Percentiles rank a stretch among this genome's conserved stretches.
Conservation (phyloP, 2,888 invertebrate species). For the Diloba caeruleocephala region DNA sequence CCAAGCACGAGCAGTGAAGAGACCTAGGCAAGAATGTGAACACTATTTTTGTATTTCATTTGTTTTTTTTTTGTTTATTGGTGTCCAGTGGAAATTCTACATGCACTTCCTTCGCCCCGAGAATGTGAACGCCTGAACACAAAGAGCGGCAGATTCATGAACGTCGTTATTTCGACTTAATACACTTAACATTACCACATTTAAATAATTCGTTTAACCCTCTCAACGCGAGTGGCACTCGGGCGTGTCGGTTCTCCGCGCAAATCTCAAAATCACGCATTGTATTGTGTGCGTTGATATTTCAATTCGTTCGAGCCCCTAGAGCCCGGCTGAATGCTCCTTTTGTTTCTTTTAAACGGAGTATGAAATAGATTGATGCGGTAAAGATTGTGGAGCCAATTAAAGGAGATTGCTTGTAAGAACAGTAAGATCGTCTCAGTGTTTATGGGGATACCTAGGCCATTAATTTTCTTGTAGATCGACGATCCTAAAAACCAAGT, state of each 20-base stretch:
- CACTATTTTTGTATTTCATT: too few relatives aligned
- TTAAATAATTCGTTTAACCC: slow-evolving; percentile 65
- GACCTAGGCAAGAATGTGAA: background rate
- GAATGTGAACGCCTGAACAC: slow-evolving; percentile 20
- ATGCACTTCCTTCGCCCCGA: too few relatives aligned
- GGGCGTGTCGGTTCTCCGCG: slow-evolving; percentile 43
- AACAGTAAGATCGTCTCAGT: background rate
- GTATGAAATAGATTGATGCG: slow-evolving; percentile 61
- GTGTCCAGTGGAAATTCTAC: too few relatives aligned
- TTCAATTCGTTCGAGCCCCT: slow-evolving; percentile 72
- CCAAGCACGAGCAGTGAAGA: background rate
- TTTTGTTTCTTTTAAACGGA: slow-evolving; percentile 70
- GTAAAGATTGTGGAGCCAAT: slow-evolving; percentile 33
- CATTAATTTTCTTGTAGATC: background rate
- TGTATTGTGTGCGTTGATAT: slow-evolving; percentile 74
- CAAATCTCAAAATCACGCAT: slow-evolving; percentile 68
- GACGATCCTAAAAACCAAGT: too few relatives aligned
- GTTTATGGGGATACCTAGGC: slow-evolving; percentile 2
- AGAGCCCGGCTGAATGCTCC: slow-evolving; percentile 69
- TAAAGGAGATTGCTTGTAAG: slow-evolving; percentile 2
- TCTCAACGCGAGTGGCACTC: slow-evolving; percentile 54
- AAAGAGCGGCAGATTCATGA: slow-evolving; percentile 38
- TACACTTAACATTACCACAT: slow-evolving; percentile 58
- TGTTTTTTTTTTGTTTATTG: too few relatives aligned
- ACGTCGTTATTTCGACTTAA: slow-evolving; percentile 41